Conservation (phyloP, 2,797 vertebrate genomes). For the Borostomias antarcticus region DNA sequence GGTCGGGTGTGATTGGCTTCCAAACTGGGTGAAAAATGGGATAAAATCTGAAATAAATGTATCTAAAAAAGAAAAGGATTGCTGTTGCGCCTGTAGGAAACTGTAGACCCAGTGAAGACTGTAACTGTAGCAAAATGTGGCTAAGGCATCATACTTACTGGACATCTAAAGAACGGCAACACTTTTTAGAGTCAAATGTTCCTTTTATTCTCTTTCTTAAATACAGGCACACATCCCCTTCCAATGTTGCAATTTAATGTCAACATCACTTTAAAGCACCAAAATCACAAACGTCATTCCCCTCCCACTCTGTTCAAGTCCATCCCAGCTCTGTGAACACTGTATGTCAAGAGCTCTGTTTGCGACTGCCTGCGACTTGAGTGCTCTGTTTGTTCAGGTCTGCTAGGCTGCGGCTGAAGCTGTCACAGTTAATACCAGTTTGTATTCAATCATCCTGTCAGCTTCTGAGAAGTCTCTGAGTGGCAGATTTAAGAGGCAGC, state of each 20-base stretch:
- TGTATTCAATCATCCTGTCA: slow-evolving; percentile 81
- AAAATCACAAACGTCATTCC: not conserved
- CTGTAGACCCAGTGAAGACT: too few species aligned
- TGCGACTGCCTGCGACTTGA: slow-evolving; percentile 50
- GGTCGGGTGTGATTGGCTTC: too few species aligned
- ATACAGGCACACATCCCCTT: slow-evolving; percentile 25
- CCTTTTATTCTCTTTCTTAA: too few species aligned
- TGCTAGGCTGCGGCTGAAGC: slow-evolving; percentile 70
- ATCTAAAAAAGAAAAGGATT: too few species aligned
- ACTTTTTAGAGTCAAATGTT: too few species aligned
- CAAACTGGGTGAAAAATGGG: too few species aligned
- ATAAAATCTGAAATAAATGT: too few species aligned
- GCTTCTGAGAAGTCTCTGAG: slow-evolving; percentile 73
- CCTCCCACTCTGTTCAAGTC: slow-evolving; percentile 23
- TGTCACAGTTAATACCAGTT: slow-evolving; percentile 75
- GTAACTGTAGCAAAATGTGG: too few species aligned
- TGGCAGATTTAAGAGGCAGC: slow-evolving; percentile 77
- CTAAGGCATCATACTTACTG: too few species aligned
- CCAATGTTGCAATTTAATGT: slow-evolving; percentile 37
- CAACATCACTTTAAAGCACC: slow-evolving; percentile 26
- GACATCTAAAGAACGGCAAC: too few species aligned
- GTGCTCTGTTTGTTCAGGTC: slow-evolving; percentile 67
- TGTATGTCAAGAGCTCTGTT: slow-evolving; percentile 47
- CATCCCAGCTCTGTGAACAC: slow-evolving; percentile 16
- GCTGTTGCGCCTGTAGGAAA: too few species aligned